Conservation (phyloP, 2,797 vertebrate genomes). For the Ispidina picta region DNA sequence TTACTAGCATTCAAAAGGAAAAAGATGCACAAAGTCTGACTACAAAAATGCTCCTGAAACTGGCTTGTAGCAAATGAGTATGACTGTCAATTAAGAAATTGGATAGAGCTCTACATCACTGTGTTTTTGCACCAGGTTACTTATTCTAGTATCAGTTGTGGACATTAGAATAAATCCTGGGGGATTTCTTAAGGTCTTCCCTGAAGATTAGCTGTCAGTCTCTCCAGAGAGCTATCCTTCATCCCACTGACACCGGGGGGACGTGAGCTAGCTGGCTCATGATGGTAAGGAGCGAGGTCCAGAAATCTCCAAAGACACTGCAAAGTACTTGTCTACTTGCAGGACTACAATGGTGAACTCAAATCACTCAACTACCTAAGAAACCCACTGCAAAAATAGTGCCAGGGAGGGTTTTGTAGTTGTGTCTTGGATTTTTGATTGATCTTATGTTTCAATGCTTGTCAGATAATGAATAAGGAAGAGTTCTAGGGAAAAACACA, state of each 20-base stretch:
- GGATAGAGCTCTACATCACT: background rate
- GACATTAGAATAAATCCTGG: background rate
- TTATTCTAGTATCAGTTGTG: background rate
- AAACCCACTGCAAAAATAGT: fast-evolving
- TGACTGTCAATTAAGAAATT: background rate
- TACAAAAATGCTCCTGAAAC: conserved; percentile 5
- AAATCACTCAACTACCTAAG: background rate
- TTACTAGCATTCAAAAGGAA: conserved; percentile 13
- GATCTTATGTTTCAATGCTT: background rate
- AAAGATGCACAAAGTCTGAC: background rate
- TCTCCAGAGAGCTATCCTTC: background rate
- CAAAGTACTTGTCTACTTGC: background rate
- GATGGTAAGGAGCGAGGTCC: background rate
- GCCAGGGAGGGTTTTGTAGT: background rate
- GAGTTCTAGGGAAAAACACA: background rate
- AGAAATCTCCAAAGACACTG: background rate
- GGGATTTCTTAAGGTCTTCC: background rate
- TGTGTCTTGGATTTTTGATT: fast-evolving
- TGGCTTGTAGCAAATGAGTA: background rate
- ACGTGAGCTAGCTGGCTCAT: background rate
- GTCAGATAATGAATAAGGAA: background rate
- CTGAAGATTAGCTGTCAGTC: background rate
- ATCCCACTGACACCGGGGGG: background rate
- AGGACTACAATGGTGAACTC: fast-evolving
- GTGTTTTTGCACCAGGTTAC: background rate